Evolutionary conservation across 2,888 invertebrate species (phyloP).

Genomic region (Microctonus hyperodae): DNA sequence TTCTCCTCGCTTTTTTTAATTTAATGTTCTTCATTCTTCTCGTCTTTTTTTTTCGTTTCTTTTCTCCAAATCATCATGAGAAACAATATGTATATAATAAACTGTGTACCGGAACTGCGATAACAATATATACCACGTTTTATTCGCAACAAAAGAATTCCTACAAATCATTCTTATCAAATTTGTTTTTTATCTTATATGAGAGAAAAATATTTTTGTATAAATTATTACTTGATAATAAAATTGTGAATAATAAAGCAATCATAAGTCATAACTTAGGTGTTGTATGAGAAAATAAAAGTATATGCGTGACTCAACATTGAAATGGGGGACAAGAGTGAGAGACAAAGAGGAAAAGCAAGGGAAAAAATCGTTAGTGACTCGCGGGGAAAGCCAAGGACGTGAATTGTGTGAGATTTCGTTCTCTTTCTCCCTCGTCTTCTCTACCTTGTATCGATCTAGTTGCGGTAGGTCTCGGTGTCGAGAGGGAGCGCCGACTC

Average conservation of each 20-base stretch:
- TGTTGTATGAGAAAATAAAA: not conserved
- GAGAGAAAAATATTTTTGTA: not conserved
- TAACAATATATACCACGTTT: no score
- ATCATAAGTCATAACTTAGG: not conserved
- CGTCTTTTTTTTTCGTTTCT: not conserved
- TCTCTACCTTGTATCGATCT: slow-evolving; percentile 58
- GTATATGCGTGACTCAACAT: slow-evolving; percentile 1
- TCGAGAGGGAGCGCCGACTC: slow-evolving; percentile 52
- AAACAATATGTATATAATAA: no score
- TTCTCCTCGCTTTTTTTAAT: not conserved
- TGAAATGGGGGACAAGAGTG: not conserved
- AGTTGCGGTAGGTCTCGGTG: slow-evolving; percentile 59
- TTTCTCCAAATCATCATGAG: no score
- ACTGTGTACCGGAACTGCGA: no score
- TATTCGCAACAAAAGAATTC: no score
- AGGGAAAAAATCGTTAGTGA: slow-evolving; percentile 33
- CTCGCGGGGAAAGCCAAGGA: slow-evolving; percentile 44
- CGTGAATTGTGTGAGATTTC: slow-evolving; percentile 32
- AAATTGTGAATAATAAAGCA: not conserved
- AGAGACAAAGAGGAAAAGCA: not conserved
- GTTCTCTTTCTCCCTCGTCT: no score
- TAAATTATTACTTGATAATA: not conserved
- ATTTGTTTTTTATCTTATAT: not conserved
- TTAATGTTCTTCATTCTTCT: not conserved
- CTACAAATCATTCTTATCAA: not conserved